phyloP scores from a whole-genome alignment of 1,140 invertebrate genomes.

The Nylanderia fulva region DNA sequence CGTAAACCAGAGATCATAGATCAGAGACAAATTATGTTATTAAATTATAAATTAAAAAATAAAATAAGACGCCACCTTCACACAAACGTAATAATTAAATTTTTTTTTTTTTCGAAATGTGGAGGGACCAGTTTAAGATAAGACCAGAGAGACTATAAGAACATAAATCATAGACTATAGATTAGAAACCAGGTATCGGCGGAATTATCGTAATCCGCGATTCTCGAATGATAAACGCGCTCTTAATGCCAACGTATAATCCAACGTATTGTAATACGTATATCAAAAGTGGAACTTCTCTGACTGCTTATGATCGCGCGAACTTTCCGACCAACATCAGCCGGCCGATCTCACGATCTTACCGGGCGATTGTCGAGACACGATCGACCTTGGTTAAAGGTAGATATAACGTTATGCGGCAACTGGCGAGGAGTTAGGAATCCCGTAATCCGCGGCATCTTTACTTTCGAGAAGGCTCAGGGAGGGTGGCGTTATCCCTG shows the following conservation, averaged over 20 bases:
- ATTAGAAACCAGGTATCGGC: no score
- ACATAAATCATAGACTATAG: no score
- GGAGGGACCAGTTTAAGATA: no score
- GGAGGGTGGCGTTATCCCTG: constrained; percentile 71
- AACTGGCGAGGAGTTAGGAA: constrained; percentile 68
- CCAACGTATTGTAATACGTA: constrained; percentile 56
- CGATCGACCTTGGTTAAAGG: constrained; percentile 75
- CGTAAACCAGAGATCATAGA: no score
- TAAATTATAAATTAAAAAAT: no score
- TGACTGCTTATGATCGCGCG: constrained; percentile 61
- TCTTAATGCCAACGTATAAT: constrained; percentile 53
- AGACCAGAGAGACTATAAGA: no score
- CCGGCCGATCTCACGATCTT: constrained; percentile 74
- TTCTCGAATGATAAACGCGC: constrained; percentile 46
- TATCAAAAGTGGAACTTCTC: constrained; percentile 55
- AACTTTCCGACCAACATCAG: constrained; percentile 67
- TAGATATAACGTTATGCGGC: constrained; percentile 69
- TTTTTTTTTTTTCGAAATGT: no score
- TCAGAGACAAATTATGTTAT: no score
- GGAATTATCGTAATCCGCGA: constrained; percentile 60
- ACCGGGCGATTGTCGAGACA: constrained; percentile 60
- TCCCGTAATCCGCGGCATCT: constrained; percentile 78
- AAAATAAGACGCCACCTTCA: no score
- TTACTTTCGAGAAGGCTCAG: constrained; percentile 62
- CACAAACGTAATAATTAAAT: no score